phyloP scores from a whole-genome alignment of 1,140 invertebrate genomes.

The Listronotus bonariensis region DNA sequence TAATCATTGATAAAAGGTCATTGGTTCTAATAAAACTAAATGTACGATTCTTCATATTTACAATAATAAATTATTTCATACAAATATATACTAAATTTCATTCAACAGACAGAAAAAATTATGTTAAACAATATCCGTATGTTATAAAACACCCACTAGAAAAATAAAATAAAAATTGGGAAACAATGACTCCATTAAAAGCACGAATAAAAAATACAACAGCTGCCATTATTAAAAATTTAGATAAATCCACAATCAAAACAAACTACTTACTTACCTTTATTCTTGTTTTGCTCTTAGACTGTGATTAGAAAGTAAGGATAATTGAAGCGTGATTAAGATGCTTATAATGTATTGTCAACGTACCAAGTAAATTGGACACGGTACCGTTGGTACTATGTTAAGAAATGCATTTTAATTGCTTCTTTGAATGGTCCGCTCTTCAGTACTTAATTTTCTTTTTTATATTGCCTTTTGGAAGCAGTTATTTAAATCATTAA shows the following conservation, averaged over 20 bases:
- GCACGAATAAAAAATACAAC: background rate
- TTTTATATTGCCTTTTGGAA: too few relatives aligned
- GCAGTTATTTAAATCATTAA: too few relatives aligned
- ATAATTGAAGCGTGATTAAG: slow-evolving; percentile 3
- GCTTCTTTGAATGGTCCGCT: too few relatives aligned
- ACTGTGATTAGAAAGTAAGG: slow-evolving; percentile 12
- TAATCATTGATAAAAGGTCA: too few relatives aligned
- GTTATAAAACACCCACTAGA: background rate
- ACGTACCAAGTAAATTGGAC: slow-evolving; percentile 14
- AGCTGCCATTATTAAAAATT: background rate
- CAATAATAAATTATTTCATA: too few relatives aligned
- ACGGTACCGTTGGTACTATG: slow-evolving; percentile 12
- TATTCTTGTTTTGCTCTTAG: background rate
- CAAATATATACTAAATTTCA: too few relatives aligned
- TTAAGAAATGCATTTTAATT: slow-evolving; percentile 10
- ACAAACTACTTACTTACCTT: background rate
- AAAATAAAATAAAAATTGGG: background rate
- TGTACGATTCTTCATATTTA: too few relatives aligned
- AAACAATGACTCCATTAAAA: slow-evolving; percentile 6
- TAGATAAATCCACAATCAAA: background rate
- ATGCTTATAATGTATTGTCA: slow-evolving; percentile 8
- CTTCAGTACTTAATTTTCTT: too few relatives aligned
- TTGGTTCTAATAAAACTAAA: too few relatives aligned
- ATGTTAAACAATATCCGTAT: slow-evolving; percentile 10
- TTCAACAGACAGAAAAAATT: too few relatives aligned